Base-by-base conservation (phyloP, 2,113 vertebrate species). In the Mohoua ochrocephala region DNA sequence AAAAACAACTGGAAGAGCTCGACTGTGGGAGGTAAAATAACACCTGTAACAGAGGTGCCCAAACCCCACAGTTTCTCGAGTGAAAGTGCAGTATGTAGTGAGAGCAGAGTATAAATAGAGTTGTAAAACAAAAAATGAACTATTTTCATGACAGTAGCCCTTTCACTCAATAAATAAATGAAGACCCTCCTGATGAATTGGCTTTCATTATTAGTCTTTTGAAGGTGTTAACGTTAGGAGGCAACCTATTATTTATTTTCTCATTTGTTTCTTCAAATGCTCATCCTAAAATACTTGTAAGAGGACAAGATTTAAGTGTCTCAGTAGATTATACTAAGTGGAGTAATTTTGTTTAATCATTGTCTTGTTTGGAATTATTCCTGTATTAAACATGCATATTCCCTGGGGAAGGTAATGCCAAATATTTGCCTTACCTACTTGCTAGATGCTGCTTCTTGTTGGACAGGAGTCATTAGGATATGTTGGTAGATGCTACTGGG, bases 271-370 rank as follows among this genome's bases (percentile, higher is more conserved):
- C 78, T 90, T 59, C 89, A 92, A 95, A 75, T 78, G 69, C 24
- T 21, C 15, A 31, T 76, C 75, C 73, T 86, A 67, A 95, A 95
- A 76, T 92, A 63, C 7, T 56, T 92, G 2, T 68, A 77, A 84
- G 71, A 95, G 87, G 82, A 78, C 84, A 96, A 84, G 73, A 78
- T 82, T 59, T 73, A 79, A 86, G 54, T 68, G 60, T 57, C 59
- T 71, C 60, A 56, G 52, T 68, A 63, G 76, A 82, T 79, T 88
- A 93, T 49, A 41, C 39, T 82, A 89, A 91, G 75, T 93, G 75
- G 31, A 27, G 93, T 94, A 79, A 93, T 95, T 96, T 85, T 95
- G 90, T 82, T 94, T 91, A 88, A 45, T 89, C 31, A 0, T 31
- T 11, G 2, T 67, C 80, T 93, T 82, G 70, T 89, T 97, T 60